A percentile compares a stretch with the other conserved stretches of the same genome.
These are phyloP conservation scores for Anastatus disparis DNA, from an alignment of 1,140 invertebrate species.

Conservation along the genomic window DNA sequence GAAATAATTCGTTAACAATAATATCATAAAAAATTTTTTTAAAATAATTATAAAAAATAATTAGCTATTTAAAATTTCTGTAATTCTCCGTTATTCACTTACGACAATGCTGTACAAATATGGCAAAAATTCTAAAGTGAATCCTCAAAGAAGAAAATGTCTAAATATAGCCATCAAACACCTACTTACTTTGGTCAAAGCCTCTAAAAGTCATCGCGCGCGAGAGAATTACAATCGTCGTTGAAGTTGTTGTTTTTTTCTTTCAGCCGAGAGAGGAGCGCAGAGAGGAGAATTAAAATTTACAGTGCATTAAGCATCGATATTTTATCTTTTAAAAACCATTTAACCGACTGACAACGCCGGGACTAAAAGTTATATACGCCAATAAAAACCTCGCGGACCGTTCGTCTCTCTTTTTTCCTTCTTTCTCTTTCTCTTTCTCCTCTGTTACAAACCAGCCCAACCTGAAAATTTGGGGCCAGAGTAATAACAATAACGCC, in stretches of 20 bases:
- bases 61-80: no score
- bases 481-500: conserved; percentile 6
- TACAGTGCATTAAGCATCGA: conserved; percentile 33
- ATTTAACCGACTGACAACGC: conserved; percentile 1
- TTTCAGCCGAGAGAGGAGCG: no score
- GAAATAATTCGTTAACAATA: no score
- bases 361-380: not conserved
- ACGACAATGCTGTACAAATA: no score
- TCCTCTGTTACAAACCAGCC: no score
- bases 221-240: conserved; percentile 21
- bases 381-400: not conserved
- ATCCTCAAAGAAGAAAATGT: no score
- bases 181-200: not conserved
- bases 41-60: conserved; percentile 10
- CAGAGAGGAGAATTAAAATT: conserved; percentile 8
- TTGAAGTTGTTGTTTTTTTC: no score
- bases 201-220: conserved; percentile 8
- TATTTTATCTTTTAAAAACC: conserved; percentile 25
- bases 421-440: no score
- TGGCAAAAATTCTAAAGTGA: no score
- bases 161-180: conserved; percentile 11
- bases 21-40: not conserved
- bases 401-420: no score
- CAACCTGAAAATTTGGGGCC: not conserved
- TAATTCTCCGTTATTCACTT: no score